These are phyloP conservation scores for Drosophila nr. medialis DNA, from an alignment of 2,888 invertebrate genomes.

Conservation along the genomic window DNA sequence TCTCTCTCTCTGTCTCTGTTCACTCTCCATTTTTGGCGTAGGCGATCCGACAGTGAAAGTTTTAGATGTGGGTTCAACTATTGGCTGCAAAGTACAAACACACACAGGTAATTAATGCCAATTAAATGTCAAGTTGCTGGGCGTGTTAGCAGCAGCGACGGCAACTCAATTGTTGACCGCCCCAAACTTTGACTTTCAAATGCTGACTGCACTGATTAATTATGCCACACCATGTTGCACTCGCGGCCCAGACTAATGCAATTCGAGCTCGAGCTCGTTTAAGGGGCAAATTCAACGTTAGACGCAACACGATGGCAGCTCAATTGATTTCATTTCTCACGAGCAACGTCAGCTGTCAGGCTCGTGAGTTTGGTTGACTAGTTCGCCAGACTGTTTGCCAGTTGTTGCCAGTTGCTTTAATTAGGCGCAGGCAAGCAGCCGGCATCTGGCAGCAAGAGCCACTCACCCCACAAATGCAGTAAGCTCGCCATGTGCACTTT, in stretches of 20 bases:
- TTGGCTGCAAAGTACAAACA: slow-evolving; percentile 38
- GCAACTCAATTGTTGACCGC: slow-evolving; percentile 63
- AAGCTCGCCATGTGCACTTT: slow-evolving; percentile 42
- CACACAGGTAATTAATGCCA: slow-evolving; percentile 72
- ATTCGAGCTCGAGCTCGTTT: slow-evolving; percentile 47
- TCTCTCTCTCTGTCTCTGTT: neutral
- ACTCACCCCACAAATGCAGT: slow-evolving; percentile 24
- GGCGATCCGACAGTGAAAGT: slow-evolving; percentile 72
- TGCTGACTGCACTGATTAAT: slow-evolving; percentile 55
- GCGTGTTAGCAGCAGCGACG: slow-evolving; percentile 43
- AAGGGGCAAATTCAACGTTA: slow-evolving; percentile 19
- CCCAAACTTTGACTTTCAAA: slow-evolving; percentile 70
- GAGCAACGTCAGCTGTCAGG: slow-evolving; percentile 54
- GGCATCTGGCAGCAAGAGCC: slow-evolving; percentile 22
- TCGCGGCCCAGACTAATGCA: slow-evolving; percentile 25
- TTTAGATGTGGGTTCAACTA: slow-evolving; percentile 28
- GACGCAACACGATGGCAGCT: slow-evolving; percentile 40
- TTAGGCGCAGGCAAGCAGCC: slow-evolving; percentile 44
- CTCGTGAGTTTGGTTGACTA: slow-evolving; percentile 52
- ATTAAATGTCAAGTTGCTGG: slow-evolving; percentile 72
- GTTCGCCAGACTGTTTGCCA: slow-evolving; percentile 21
- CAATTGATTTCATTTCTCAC: slow-evolving; percentile 77
- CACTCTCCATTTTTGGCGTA: slow-evolving; percentile 61
- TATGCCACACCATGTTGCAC: slow-evolving; percentile 36
- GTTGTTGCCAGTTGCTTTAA: slow-evolving; percentile 41